Evolutionary conservation across 1,140 invertebrate species (phyloP).

Genomic region (Pseudoatta argentina): DNA sequence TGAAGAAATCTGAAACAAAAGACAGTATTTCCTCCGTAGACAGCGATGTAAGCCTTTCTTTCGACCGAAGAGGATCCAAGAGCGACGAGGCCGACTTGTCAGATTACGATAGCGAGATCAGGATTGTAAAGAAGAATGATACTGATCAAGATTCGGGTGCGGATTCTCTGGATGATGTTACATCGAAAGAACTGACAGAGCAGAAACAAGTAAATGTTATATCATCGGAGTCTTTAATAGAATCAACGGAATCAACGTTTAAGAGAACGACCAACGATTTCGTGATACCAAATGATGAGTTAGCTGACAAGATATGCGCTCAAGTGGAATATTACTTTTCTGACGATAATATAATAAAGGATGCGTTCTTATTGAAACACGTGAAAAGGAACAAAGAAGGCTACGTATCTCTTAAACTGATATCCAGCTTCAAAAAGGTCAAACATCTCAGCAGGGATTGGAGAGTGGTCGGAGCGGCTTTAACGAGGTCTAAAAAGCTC

Average conservation of each 20-base stretch:
- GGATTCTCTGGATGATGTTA: slow-evolving; percentile 72
- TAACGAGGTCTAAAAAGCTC: slow-evolving; percentile 92
- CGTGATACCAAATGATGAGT: slow-evolving; percentile 89
- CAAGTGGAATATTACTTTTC: slow-evolving; percentile 98
- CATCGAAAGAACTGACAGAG: slow-evolving; percentile 33
- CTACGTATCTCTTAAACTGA: slow-evolving; percentile 97
- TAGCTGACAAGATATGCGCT: slow-evolving; percentile 91
- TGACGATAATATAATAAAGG: slow-evolving; percentile 97
- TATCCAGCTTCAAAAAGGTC: slow-evolving; percentile 97
- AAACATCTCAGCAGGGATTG: slow-evolving; percentile 97
- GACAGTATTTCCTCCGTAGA: slow-evolving; percentile 89
- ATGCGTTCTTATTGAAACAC: slow-evolving; percentile 97
- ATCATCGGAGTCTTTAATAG: background rate
- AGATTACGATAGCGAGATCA: slow-evolving; percentile 88
- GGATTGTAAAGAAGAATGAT: slow-evolving; percentile 69
- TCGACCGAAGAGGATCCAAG: slow-evolving; percentile 85
- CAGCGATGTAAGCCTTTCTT: slow-evolving; percentile 88
- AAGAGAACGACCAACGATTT: slow-evolving; percentile 76
- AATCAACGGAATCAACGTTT: background rate
- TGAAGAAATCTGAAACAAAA: slow-evolving; percentile 88
- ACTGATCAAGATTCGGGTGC: slow-evolving; percentile 76
- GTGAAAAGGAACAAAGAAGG: slow-evolving; percentile 97
- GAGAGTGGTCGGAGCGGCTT: slow-evolving; percentile 94
- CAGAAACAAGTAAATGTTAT: slow-evolving; percentile 20
- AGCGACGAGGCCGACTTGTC: slow-evolving; percentile 89